Evolutionary conservation across 2,113 vertebrate genomes (phyloP).

Genomic region (Cyprinodon brontotheroides): DNA sequence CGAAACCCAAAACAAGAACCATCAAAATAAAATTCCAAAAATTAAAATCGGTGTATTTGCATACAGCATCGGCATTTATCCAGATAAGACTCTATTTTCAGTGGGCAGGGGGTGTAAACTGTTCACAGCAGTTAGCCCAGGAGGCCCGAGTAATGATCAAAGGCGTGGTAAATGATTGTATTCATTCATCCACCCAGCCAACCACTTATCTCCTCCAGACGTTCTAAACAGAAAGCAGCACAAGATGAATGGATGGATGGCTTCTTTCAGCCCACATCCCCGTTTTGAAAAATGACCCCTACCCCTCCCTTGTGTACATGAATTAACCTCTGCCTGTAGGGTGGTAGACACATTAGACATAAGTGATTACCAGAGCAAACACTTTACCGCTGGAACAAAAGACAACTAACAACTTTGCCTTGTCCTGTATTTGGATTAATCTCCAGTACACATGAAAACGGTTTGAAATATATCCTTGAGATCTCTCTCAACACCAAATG

Average conservation of each 20-base stretch:
- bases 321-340: slow-evolving; percentile 37
- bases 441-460: background rate
- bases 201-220: slow-evolving; percentile 38
- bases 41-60: background rate
- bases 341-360: slow-evolving; percentile 8
- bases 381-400: background rate
- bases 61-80: background rate
- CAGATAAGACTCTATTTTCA: background rate
- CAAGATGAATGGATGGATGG: slow-evolving; percentile 24
- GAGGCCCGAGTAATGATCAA: slow-evolving; percentile 50
- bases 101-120: background rate
- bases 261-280: slow-evolving; percentile 28
- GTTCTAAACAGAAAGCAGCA: slow-evolving; percentile 19
- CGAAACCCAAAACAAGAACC: background rate
- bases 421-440: background rate
- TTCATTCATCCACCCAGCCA: slow-evolving; percentile 53
- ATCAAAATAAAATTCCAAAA: background rate
- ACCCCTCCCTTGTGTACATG: slow-evolving; percentile 14
- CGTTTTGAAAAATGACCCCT: slow-evolving; percentile 41
- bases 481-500: background rate
- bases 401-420: background rate
- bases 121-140: slow-evolving; percentile 52
- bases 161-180: slow-evolving; percentile 39
- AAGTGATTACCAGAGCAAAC: slow-evolving; percentile 15
- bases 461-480: background rate